phyloP scores from a whole-genome alignment of 2,797 vertebrate genomes.

The Nyctalus aviator region DNA sequence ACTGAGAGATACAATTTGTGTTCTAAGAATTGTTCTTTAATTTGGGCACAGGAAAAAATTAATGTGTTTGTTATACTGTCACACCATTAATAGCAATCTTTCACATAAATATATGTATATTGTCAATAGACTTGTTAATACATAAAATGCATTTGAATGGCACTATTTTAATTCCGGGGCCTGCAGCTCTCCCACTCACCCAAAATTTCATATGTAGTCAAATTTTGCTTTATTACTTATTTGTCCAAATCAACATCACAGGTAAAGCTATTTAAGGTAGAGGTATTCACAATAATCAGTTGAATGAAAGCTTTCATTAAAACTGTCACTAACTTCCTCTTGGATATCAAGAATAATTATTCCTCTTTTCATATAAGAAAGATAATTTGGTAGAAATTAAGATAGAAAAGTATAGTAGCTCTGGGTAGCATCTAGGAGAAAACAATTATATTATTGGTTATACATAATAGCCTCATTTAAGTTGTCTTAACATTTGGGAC shows the following conservation, averaged over 20 bases:
- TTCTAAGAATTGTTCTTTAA: neutral
- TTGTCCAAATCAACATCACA: neutral
- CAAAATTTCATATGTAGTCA: neutral
- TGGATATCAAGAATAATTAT: constrained; percentile 2
- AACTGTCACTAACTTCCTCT: constrained; percentile 41
- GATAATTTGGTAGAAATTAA: constrained; percentile 22
- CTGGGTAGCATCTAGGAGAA: constrained; percentile 24
- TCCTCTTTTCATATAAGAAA: neutral
- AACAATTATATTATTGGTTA: constrained; percentile 2
- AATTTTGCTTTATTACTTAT: neutral
- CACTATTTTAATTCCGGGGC: neutral
- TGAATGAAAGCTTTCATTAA: constrained; percentile 34
- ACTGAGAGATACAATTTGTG: constrained; percentile 35
- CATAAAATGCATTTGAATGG: constrained; percentile 42
- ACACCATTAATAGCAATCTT: neutral
- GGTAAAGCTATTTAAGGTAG: neutral
- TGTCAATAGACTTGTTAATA: neutral
- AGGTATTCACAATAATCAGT: constrained; percentile 30
- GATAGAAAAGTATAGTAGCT: neutral
- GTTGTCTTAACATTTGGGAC: neutral
- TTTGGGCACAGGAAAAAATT: neutral
- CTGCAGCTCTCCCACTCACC: neutral
- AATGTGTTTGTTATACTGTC: neutral
- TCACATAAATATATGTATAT: neutral
- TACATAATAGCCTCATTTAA: constrained; percentile 2